Evolutionary conservation across 2,113 vertebrate species (phyloP).

Genomic region (Oreochromis niloticus): DNA sequence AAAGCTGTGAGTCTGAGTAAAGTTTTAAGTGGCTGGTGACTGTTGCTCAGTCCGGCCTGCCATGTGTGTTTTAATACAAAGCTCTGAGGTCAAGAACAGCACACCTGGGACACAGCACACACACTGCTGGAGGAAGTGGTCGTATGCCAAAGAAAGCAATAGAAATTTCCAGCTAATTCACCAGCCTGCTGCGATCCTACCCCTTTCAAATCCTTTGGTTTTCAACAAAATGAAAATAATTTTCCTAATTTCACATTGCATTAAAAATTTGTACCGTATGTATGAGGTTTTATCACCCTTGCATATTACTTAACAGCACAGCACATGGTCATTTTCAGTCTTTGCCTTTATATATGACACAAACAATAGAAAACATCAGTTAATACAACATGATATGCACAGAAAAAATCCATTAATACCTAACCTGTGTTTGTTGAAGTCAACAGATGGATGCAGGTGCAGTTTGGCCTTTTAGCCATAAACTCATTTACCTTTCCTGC

Average conservation of each 20-base stretch:
- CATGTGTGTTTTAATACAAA: constrained; percentile 73
- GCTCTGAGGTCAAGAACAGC: constrained; percentile 74
- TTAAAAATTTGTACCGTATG: constrained; percentile 55
- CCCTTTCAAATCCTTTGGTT: background rate
- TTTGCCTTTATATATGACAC: background rate
- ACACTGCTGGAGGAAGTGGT: constrained; percentile 74
- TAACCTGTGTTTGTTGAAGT: background rate
- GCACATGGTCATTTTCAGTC: background rate
- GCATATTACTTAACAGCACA: background rate
- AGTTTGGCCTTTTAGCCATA: background rate
- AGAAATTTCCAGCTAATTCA: constrained; percentile 80
- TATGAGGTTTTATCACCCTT: background rate
- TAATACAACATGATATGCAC: background rate
- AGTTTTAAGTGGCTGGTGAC: constrained; percentile 65
- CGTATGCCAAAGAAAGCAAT: constrained; percentile 82
- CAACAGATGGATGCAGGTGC: background rate
- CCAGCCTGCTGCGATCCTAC: constrained; percentile 51
- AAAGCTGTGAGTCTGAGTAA: constrained; percentile 12
- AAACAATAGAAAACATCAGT: background rate
- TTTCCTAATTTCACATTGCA: constrained; percentile 53
- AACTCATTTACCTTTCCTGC: background rate
- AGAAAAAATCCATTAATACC: background rate
- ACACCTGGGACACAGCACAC: constrained; percentile 79
- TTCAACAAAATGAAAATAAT: constrained; percentile 26
- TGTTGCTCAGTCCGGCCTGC: constrained; percentile 61